Conservation (phyloP, 2,888 invertebrate species). For the Hydropsyche betteni region DNA sequence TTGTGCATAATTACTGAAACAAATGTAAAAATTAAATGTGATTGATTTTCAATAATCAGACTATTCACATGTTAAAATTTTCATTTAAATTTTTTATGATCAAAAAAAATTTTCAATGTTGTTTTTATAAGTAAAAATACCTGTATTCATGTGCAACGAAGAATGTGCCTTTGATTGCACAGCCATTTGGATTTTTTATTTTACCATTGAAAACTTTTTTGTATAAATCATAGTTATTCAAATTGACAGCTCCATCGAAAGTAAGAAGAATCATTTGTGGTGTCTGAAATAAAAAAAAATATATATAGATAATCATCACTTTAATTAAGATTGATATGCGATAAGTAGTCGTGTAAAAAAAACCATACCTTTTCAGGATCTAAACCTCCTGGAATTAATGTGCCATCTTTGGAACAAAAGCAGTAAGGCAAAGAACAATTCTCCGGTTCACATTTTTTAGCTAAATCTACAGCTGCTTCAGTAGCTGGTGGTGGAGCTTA, state of each 20-base stretch:
- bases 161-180: slow-evolving; percentile 89
- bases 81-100: slow-evolving; percentile 39
- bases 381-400: slow-evolving; percentile 83
- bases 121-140: slow-evolving; percentile 56
- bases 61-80: slow-evolving; percentile 38
- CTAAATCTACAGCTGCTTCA: slow-evolving; percentile 82
- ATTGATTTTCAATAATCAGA: slow-evolving; percentile 52
- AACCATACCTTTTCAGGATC: slow-evolving; percentile 78
- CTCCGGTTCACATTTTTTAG: slow-evolving; percentile 78
- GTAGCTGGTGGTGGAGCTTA: slow-evolving; percentile 83
- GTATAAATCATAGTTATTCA: slow-evolving; percentile 90
- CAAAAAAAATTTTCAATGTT: too few species aligned
- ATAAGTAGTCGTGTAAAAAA: too few species aligned
- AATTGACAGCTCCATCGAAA: slow-evolving; percentile 92
- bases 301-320: background rate
- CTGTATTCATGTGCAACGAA: slow-evolving; percentile 89
- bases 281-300: slow-evolving; percentile 67
- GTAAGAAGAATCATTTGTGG: slow-evolving; percentile 94
- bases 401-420: slow-evolving; percentile 92
- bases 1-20: slow-evolving; percentile 88
- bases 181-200: slow-evolving; percentile 88
- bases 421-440: slow-evolving; percentile 87
- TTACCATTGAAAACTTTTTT: slow-evolving; percentile 83
- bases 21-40: slow-evolving; percentile 53
- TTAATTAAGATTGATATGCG: background rate